A percentile compares a stretch with the other conserved stretches of the same genome.
phyloP scores from a whole-genome alignment of 2,797 vertebrate genomes.

The Syndactyla subalaris region DNA sequence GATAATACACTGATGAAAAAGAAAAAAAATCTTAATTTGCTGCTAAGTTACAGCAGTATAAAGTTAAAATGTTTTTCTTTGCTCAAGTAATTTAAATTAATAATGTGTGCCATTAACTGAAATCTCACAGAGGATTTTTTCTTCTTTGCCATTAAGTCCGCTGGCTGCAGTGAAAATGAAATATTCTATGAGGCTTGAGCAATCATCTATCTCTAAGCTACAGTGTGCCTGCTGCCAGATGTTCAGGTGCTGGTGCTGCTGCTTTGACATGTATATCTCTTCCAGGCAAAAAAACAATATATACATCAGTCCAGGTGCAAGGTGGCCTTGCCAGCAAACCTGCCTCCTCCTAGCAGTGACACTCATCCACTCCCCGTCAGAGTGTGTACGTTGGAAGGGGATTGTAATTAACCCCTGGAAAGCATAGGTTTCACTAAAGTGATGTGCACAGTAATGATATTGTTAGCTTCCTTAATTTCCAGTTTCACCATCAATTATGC shows the following conservation, averaged over 20 bases:
- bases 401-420: slow-evolving; percentile 78
- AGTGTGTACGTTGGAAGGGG: slow-evolving; percentile 42
- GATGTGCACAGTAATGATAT: slow-evolving; percentile 77
- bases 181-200: slow-evolving; percentile 21
- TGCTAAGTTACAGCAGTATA: not conserved
- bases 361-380: slow-evolving; percentile 55
- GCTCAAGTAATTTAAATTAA: slow-evolving; percentile 24
- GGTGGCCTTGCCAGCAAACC: slow-evolving; percentile 58
- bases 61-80: slow-evolving; percentile 45
- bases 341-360: slow-evolving; percentile 36
- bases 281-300: slow-evolving; percentile 39
- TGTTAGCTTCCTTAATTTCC: slow-evolving; percentile 81
- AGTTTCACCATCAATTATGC: slow-evolving; percentile 85
- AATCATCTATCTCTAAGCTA: slow-evolving; percentile 34
- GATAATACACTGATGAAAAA: not conserved
- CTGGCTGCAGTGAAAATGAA: slow-evolving; percentile 51
- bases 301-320: slow-evolving; percentile 62
- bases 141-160: slow-evolving; percentile 7
- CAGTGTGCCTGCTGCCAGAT: slow-evolving; percentile 53
- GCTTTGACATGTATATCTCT: slow-evolving; percentile 55
- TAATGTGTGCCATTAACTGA: slow-evolving; percentile 9
- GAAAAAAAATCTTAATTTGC: slow-evolving; percentile 18
- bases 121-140: slow-evolving; percentile 28
- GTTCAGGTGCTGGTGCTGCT: slow-evolving; percentile 46
- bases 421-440: slow-evolving; percentile 70